A percentile compares a stretch with the other conserved stretches of the same genome.
Conservation (phyloP, 2,113 vertebrate species). For the Varanus komodoensis region DNA sequence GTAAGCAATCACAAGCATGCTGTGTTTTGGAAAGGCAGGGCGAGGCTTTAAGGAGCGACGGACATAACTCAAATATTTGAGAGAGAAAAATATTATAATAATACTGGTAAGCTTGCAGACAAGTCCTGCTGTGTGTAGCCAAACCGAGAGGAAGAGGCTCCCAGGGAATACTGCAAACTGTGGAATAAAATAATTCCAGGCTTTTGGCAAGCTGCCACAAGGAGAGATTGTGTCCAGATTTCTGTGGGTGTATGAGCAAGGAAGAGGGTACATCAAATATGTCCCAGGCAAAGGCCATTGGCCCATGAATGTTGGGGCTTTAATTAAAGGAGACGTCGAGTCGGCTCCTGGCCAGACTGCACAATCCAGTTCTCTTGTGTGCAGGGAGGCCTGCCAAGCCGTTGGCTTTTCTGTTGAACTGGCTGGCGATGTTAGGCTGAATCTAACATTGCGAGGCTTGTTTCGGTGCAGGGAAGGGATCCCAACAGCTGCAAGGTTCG, state of each 20-base stretch:
- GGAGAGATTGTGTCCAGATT: not conserved
- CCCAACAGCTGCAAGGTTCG: not conserved
- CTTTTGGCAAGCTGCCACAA: not conserved
- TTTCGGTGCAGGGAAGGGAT: not conserved
- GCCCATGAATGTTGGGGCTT: not conserved
- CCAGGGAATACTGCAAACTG: not conserved
- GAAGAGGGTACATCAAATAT: not conserved
- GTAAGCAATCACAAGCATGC: not conserved
- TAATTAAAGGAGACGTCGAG: constrained; percentile 19
- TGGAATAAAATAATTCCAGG: not conserved
- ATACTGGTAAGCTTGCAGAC: not conserved
- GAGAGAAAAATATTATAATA: not conserved
- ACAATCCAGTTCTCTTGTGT: not conserved
- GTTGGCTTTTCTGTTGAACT: not conserved
- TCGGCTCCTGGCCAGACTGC: not conserved
- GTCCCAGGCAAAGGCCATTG: not conserved
- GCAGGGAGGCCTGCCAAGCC: not conserved
- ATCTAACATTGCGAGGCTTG: not conserved
- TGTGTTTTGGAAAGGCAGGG: constrained; percentile 21
- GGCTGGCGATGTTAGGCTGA: not conserved
- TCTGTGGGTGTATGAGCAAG: not conserved
- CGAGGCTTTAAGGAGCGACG: not conserved
- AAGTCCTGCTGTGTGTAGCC: constrained; percentile 4
- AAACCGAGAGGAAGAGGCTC: not conserved
- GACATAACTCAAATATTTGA: rapidly evolving